Evolutionary conservation across 2,797 vertebrate genomes (phyloP).

Genomic region (Clarias platycephalus): DNA sequence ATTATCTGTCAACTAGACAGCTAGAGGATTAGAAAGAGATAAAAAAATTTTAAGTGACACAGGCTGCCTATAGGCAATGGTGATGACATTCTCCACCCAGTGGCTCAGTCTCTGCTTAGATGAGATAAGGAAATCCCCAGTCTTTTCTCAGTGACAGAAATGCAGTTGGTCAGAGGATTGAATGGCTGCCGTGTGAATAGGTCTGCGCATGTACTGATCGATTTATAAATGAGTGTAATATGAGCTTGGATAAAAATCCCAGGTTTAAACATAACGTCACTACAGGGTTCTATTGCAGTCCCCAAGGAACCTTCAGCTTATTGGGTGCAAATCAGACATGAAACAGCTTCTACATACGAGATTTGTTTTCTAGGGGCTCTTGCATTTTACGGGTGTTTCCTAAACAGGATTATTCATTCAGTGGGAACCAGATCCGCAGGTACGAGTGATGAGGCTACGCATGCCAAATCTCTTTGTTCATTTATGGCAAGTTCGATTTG

Average conservation of each 20-base stretch:
- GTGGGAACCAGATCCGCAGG: not conserved
- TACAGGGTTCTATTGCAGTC: not conserved
- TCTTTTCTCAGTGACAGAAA: not conserved
- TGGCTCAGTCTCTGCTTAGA: slow-evolving; percentile 2
- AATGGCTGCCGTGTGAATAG: slow-evolving; percentile 1
- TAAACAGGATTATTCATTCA: not conserved
- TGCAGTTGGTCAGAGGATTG: not conserved
- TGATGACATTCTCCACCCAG: not conserved
- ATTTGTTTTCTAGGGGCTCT: not conserved
- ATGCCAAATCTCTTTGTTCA: not conserved
- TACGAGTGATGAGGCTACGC: not conserved
- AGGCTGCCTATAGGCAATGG: not conserved
- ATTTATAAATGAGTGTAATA: not conserved
- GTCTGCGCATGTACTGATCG: not conserved
- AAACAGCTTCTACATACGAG: not conserved
- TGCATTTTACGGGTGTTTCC: not conserved
- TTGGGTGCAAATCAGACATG: not conserved
- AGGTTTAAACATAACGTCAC: not conserved
- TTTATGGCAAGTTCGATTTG: not conserved
- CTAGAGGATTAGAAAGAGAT: not conserved
- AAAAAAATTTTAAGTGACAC: not conserved
- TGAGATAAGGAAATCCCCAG: slow-evolving; percentile 9
- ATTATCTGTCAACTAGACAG: not conserved
- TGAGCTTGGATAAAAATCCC: not conserved
- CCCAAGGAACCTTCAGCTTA: not conserved